Base-by-base conservation (phyloP, 2,797 vertebrate species). In the Trachops cirrhosus region DNA sequence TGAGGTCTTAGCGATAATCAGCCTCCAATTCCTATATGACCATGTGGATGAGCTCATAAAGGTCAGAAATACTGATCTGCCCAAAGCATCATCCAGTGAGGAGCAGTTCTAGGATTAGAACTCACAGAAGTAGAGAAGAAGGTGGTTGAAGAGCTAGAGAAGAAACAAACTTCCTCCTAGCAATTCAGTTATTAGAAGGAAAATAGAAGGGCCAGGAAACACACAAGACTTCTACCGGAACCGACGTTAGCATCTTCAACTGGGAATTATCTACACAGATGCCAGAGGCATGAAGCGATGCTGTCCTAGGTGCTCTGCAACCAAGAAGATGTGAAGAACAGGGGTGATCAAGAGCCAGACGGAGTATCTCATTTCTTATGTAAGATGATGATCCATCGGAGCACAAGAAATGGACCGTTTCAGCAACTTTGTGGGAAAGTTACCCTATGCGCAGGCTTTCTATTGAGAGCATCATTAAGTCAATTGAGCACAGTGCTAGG, bases 81-180 rank as follows among this genome's bases (percentile, higher is more conserved):
- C 79, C 10, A 34, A 37, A 79, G 32, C 48, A 52, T 71, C 67
- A n/a, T 7, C 0, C 0, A 90, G 54, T 46, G 79, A 59, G 26
- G 24, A 39, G 39, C 9, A 83, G 39, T 68, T 84, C 57, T 71
- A 85, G 54, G 50, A 54, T 90, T 78, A 83, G 71, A 95, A 90
- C 8, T 37, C 15, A 26, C 41, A 26, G 46, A 71, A 22, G 34
- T n/a, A 74, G 46, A 70, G 46, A 83, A 34, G 46, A 64, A 89
- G 18, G 41, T 26, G 39, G 83, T 18, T 64, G 26, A 87, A 67
- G 29, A 15, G 8, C 77, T 46, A 88, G 67, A 48, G 39, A 86
- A 92, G 68, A 93, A 89, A 44, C 37, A 77, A 26, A 71, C 41
- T 52, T 62, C 29, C 50, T 32, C 32, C 73, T 5, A 88, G 44